Evolutionary conservation across 2,797 vertebrate genomes (phyloP).

Genomic region (Sebastes glaucus): DNA sequence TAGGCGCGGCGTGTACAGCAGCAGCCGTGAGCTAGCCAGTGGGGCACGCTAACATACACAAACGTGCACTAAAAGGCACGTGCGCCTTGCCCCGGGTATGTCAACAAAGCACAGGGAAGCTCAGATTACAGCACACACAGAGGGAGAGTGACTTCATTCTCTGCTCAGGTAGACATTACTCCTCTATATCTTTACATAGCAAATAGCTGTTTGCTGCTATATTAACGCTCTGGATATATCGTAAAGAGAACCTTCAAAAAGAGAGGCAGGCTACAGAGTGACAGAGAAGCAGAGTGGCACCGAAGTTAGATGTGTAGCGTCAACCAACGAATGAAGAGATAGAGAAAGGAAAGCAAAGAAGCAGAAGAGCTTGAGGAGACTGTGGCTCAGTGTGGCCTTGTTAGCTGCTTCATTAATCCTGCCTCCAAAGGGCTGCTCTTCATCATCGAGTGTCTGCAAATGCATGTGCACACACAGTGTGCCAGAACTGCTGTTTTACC

Average conservation of each 20-base stretch:
- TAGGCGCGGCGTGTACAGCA: fast-evolving
- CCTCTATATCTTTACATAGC: too few relatives aligned
- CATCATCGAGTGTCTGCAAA: neutral
- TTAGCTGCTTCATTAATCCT: conserved; percentile 68
- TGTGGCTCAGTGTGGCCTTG: conserved; percentile 32
- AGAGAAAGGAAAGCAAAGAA: neutral
- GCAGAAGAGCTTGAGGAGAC: conserved; percentile 5
- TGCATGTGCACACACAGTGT: neutral
- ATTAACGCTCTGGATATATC: too few relatives aligned
- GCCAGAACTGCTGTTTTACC: neutral
- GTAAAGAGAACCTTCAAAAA: neutral
- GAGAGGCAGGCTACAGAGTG: neutral
- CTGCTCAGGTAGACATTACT: too few relatives aligned
- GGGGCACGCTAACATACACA: fast-evolving
- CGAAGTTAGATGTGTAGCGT: neutral
- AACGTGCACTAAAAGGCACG: too few relatives aligned
- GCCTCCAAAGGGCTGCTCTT: conserved; percentile 34
- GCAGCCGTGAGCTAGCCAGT: too few relatives aligned
- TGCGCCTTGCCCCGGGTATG: fast-evolving
- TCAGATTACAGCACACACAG: too few relatives aligned
- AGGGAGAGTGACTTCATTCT: too few relatives aligned
- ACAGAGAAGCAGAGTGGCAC: neutral
- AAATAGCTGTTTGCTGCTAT: too few relatives aligned
- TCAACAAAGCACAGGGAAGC: too few relatives aligned
- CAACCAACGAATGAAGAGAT: neutral